Conservation (phyloP, 2,113 vertebrate species). For the Aleadryas rufinucha region DNA sequence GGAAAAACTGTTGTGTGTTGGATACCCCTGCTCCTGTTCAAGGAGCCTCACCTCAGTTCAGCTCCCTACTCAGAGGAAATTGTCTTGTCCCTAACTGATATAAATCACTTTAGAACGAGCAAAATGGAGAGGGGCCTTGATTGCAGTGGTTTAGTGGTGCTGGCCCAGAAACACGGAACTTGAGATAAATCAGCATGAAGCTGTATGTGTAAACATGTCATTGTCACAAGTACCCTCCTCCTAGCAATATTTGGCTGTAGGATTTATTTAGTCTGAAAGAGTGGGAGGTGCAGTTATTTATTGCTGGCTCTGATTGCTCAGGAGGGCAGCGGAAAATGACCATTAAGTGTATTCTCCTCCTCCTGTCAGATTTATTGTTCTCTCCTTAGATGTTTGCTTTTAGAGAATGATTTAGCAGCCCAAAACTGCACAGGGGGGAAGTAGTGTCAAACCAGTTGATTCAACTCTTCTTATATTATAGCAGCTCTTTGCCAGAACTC, state of each 20-base stretch:
- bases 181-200: conserved; percentile 11
- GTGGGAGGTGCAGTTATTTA: conserved; percentile 6
- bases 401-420: conserved; percentile 9
- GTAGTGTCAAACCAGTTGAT: neutral
- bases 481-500: neutral
- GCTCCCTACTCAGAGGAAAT: neutral
- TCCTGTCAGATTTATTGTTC: neutral
- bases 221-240: conserved; percentile 10
- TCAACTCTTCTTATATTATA: neutral
- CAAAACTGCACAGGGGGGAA: neutral
- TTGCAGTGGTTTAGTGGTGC: conserved; percentile 14
- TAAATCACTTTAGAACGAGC: neutral
- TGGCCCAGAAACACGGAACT: neutral
- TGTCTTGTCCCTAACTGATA: neutral
- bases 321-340: conserved; percentile 28
- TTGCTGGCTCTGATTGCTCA: conserved; percentile 17
- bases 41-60: neutral
- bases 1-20: neutral
- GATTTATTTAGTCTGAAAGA: conserved; percentile 42
- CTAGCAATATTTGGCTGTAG: neutral
- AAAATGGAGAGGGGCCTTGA: neutral
- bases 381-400: conserved; percentile 21
- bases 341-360: conserved; percentile 23
- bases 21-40: neutral
- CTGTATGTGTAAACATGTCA: conserved; percentile 13